Evolutionary conservation across 1,140 invertebrate species (phyloP).

Genomic region (Cardiocondyla obscurior): DNA sequence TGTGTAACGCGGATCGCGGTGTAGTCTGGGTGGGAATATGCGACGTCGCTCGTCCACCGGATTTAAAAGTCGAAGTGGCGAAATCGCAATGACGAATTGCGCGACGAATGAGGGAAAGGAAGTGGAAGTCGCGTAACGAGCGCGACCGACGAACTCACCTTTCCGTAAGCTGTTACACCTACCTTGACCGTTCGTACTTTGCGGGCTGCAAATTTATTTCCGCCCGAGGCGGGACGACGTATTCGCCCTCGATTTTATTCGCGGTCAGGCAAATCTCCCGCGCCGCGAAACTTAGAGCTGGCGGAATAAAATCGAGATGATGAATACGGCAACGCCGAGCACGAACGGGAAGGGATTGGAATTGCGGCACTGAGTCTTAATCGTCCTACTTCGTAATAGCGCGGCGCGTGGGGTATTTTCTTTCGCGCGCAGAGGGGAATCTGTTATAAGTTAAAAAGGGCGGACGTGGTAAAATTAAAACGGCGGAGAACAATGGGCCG

Average conservation of each 20-base stretch:
- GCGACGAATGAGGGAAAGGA: background rate
- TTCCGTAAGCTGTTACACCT: background rate
- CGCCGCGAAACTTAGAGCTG: constrained; percentile 21
- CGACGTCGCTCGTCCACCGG: background rate
- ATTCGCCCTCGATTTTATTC: constrained; percentile 47
- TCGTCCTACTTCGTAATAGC: constrained; percentile 30
- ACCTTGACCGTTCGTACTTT: constrained; percentile 40
- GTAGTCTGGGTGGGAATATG: background rate
- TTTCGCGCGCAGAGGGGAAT: background rate
- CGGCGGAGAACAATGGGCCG: background rate
- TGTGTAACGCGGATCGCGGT: background rate
- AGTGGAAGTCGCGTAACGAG: constrained; percentile 15
- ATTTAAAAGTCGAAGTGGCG: constrained; percentile 39
- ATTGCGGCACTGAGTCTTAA: constrained; percentile 42
- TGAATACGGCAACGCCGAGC: constrained; percentile 17
- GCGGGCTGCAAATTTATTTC: constrained; percentile 46
- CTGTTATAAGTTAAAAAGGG: constrained; percentile 27
- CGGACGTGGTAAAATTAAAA: constrained; percentile 17
- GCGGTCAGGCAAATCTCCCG: constrained; percentile 53
- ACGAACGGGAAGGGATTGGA: constrained; percentile 32
- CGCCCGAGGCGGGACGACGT: constrained; percentile 3
- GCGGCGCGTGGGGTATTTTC: background rate
- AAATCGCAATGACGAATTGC: constrained; percentile 38
- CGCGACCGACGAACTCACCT: constrained; percentile 1
- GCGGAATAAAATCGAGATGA: constrained; percentile 47